Conservation (phyloP, 2,797 vertebrate species). For the Scolopax rusticola region DNA sequence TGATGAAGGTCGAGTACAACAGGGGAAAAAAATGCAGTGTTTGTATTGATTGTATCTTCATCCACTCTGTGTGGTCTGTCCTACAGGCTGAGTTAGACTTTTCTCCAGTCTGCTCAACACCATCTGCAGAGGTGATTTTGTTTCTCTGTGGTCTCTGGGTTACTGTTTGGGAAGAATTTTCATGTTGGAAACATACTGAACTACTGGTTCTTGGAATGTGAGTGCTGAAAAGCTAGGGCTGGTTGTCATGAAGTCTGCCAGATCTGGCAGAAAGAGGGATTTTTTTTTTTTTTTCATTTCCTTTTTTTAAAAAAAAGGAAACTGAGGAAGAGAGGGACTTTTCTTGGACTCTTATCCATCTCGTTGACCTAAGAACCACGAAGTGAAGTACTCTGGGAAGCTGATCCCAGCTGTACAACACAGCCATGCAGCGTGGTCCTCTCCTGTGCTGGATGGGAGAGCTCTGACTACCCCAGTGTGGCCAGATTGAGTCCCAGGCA, state of each 20-base stretch:
- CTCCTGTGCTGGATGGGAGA: not conserved
- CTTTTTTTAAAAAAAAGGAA: not conserved
- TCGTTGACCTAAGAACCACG: not conserved
- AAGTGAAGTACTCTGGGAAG: not conserved
- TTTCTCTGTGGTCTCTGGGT: not conserved
- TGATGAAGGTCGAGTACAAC: not conserved
- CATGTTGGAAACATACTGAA: not conserved
- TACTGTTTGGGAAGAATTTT: not conserved
- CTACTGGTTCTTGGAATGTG: not conserved
- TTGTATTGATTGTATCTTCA: accelerated
- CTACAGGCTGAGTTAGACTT: not conserved
- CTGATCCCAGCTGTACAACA: not conserved
- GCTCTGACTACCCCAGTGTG: not conserved
- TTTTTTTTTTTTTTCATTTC: not conserved
- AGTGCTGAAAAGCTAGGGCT: not conserved
- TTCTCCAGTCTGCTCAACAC: not conserved
- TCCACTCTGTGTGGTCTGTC: not conserved
- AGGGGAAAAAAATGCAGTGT: not conserved
- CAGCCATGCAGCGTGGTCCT: not conserved
- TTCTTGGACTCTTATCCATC: not conserved
- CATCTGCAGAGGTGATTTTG: not conserved
- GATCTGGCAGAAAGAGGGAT: not conserved
- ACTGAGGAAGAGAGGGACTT: not conserved
- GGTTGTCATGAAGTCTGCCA: not conserved
- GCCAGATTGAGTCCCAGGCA: not conserved